phyloP scores from a whole-genome alignment of 2,113 vertebrate species.

The Siphamia tubifer region DNA sequence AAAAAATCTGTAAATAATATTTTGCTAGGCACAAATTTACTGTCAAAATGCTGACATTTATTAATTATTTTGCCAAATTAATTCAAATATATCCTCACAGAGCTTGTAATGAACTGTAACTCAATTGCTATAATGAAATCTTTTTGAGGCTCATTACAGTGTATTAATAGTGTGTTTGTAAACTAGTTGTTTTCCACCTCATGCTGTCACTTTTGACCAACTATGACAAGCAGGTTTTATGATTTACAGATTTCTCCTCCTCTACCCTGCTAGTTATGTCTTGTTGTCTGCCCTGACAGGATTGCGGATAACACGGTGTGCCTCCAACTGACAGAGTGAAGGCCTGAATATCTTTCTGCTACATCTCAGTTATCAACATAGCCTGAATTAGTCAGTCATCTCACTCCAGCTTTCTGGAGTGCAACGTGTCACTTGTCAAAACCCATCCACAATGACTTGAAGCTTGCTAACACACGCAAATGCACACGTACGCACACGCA shows the following conservation, averaged over 20 bases:
- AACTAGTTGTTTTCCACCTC: slow-evolving; percentile 30
- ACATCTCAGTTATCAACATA: slow-evolving; percentile 54
- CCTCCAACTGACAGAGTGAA: slow-evolving; percentile 53
- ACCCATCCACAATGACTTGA: slow-evolving; percentile 50
- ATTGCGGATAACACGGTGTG: slow-evolving; percentile 30
- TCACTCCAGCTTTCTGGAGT: slow-evolving; percentile 47
- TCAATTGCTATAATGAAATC: slow-evolving; percentile 35
- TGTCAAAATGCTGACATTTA: too few species aligned
- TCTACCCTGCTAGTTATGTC: slow-evolving; percentile 39
- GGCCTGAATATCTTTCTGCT: slow-evolving; percentile 44
- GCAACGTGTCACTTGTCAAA: slow-evolving; percentile 67
- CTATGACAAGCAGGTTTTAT: slow-evolving; percentile 37
- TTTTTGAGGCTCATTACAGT: slow-evolving; percentile 55
- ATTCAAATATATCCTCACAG: background rate
- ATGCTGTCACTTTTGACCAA: slow-evolving; percentile 39
- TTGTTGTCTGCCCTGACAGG: slow-evolving; percentile 55
- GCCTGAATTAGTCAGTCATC: slow-evolving; percentile 64
- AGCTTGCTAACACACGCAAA: slow-evolving; percentile 6
- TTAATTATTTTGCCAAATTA: background rate
- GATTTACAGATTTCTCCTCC: slow-evolving; percentile 41
- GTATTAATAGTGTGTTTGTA: slow-evolving; percentile 22
- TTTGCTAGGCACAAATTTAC: too few species aligned
- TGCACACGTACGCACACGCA: background rate
- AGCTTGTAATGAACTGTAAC: slow-evolving; percentile 36
- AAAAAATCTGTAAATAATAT: too few species aligned